phyloP scores from a whole-genome alignment of 2,888 invertebrate species.

The Zootermopsis nevadensis region DNA sequence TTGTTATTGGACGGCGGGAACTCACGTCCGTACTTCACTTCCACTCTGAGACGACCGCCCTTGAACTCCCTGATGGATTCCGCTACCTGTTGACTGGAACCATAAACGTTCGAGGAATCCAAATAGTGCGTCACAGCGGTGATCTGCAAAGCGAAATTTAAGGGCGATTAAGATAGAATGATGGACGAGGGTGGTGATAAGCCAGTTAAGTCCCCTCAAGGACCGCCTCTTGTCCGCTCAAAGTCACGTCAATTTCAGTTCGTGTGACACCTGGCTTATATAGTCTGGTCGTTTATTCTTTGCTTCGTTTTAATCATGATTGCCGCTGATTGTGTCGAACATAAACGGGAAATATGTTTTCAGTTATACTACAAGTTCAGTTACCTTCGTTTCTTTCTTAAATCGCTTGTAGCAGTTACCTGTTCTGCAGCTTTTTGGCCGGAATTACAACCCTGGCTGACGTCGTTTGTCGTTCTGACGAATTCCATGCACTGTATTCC shows the following conservation, averaged over 20 bases:
- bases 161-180: too few relatives aligned
- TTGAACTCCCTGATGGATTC: constrained; percentile 73
- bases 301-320: too few relatives aligned
- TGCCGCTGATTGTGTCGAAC: too few relatives aligned
- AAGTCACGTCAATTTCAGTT: too few relatives aligned
- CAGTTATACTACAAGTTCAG: too few relatives aligned
- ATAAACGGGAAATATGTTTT: too few relatives aligned
- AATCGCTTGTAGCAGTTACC: constrained; percentile 63
- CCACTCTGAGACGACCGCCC: constrained; percentile 75
- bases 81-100: constrained; percentile 75
- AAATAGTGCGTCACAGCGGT: constrained; percentile 77
- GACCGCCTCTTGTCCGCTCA: too few relatives aligned
- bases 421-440: constrained; percentile 77
- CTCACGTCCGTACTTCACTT: constrained; percentile 73
- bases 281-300: too few relatives aligned
- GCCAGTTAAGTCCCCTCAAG: too few relatives aligned
- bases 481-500: constrained; percentile 78
- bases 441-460: constrained; percentile 74
- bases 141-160: constrained; percentile 63
- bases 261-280: too few relatives aligned
- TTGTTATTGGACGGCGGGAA: constrained; percentile 78
- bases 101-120: constrained; percentile 85
- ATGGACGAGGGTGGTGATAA: too few relatives aligned
- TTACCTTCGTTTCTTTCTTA: background rate
- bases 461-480: constrained; percentile 75